A percentile compares a stretch with the other conserved stretches of the same genome.
Conservation (phyloP, 2,888 invertebrate genomes). For the Urechis unicinctus region DNA sequence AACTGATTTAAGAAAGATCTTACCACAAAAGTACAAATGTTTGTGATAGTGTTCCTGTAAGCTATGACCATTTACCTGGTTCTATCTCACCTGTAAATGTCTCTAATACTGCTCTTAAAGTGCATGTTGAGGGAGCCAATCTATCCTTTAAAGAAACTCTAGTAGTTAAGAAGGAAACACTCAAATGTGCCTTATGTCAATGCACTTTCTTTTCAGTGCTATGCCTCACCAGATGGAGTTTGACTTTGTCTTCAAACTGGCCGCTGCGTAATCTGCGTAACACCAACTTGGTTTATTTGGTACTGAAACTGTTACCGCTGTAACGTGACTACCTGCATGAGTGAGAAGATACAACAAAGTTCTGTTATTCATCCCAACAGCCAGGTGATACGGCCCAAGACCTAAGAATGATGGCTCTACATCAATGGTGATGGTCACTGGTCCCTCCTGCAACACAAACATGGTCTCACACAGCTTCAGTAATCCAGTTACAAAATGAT, state of each 20-base stretch:
- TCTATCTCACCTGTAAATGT: neutral
- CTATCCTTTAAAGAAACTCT: too few relatives aligned
- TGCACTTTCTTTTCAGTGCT: neutral
- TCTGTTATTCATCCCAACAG: slow-evolving; percentile 81
- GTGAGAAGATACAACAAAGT: slow-evolving; percentile 77
- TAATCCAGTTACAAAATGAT: too few relatives aligned
- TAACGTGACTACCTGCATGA: slow-evolving; percentile 41
- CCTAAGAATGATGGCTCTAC: slow-evolving; percentile 84
- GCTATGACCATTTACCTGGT: too few relatives aligned
- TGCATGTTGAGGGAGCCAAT: too few relatives aligned
- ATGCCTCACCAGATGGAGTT: slow-evolving; percentile 68
- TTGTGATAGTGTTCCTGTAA: too few relatives aligned
- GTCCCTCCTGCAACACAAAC: too few relatives aligned
- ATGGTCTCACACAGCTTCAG: too few relatives aligned
- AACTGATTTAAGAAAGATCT: too few relatives aligned
- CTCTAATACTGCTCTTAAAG: neutral
- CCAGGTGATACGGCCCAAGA: slow-evolving; percentile 79
- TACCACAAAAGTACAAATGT: too few relatives aligned
- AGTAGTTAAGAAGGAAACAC: too few relatives aligned
- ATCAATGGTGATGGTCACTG: slow-evolving; percentile 53
- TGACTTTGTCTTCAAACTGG: slow-evolving; percentile 76
- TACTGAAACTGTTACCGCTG: too few relatives aligned
- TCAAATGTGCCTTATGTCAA: neutral
- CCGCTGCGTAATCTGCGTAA: slow-evolving; percentile 80
- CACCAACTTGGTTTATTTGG: too few relatives aligned